A percentile compares a stretch with the other conserved stretches of the same genome.
These are phyloP conservation scores for Corydoras sp. DNA, from an alignment of 2,113 vertebrate species.

Conservation along the genomic window DNA sequence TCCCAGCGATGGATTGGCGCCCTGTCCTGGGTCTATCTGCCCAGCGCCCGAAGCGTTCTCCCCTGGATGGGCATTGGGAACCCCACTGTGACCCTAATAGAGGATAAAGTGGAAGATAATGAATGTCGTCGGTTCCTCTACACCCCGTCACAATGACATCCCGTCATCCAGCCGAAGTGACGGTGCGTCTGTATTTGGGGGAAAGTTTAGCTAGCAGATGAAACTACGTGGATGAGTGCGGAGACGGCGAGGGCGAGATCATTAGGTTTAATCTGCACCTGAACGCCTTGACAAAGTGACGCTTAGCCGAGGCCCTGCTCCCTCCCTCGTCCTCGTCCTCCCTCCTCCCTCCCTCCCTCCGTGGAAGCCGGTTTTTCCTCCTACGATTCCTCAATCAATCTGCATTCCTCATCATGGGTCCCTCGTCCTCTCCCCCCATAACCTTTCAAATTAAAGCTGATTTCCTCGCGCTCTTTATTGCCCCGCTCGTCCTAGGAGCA, in stretches of 20 bases:
- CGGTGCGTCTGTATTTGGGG: too few relatives aligned
- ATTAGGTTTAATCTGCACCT: conserved; percentile 30
- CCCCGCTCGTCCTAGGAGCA: conserved; percentile 18
- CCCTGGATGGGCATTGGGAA: too few relatives aligned
- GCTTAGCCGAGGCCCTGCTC: conserved; percentile 9
- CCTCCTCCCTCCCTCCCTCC: conserved; percentile 23
- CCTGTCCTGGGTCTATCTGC: too few relatives aligned
- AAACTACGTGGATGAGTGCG: neutral
- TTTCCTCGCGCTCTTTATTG: conserved; percentile 35
- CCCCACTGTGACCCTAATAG: too few relatives aligned
- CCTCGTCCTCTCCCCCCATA: conserved; percentile 4
- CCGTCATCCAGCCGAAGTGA: too few relatives aligned
- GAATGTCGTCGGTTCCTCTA: too few relatives aligned
- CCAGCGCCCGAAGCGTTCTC: too few relatives aligned
- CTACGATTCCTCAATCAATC: conserved; percentile 4
- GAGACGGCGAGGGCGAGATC: conserved; percentile 3
- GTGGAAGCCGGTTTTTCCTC: conserved; percentile 9
- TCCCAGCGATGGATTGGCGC: too few relatives aligned
- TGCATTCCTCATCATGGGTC: conserved; percentile 22
- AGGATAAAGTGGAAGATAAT: too few relatives aligned
- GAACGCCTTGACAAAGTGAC: conserved; percentile 21
- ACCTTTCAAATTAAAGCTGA: conserved; percentile 34
- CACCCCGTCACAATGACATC: too few relatives aligned
- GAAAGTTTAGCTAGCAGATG: too few relatives aligned
- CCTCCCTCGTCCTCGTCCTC: conserved; percentile 9